Conservation (phyloP, 1,140 invertebrate species). For the Drosophila tropicalis region DNA sequence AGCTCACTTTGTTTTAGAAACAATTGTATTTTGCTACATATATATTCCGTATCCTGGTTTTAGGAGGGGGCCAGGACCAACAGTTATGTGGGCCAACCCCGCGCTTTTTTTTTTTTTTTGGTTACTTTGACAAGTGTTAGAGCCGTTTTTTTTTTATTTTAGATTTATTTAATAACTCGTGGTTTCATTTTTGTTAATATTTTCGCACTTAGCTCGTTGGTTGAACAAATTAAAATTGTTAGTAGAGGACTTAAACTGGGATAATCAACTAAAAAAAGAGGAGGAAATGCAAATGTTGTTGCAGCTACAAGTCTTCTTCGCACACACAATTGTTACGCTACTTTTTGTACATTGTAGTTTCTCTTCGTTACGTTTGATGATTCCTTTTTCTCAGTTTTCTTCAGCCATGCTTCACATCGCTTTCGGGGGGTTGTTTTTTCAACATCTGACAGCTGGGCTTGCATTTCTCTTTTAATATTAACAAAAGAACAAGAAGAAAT, state of each 20-base stretch:
- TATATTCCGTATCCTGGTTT: not conserved
- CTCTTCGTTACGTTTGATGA: conserved; percentile 9
- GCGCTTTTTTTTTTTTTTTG: conserved; percentile 9
- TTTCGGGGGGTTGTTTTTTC: conserved; percentile 48
- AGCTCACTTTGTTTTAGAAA: not conserved
- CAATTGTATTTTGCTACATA: no score
- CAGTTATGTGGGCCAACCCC: conserved; percentile 12
- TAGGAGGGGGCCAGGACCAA: not conserved
- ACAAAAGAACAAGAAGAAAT: conserved; percentile 17
- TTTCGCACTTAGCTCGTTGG: not conserved
- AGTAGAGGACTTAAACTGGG: not conserved
- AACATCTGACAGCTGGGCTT: conserved; percentile 46
- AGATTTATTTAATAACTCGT: not conserved
- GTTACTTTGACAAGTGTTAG: not conserved
- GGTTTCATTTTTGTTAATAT: not conserved
- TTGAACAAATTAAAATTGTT: not conserved
- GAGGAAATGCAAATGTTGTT: conserved; percentile 20
- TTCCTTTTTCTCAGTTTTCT: conserved; percentile 13
- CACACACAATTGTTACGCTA: conserved; percentile 72
- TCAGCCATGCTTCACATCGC: conserved; percentile 26
- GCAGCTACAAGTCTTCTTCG: conserved; percentile 78
- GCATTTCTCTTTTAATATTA: conserved; percentile 9
- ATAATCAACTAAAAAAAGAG: conserved; percentile 2
- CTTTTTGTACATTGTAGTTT: conserved; percentile 48
- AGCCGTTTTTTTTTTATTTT: not conserved